Conservation (phyloP, 2,113 vertebrate genomes). For the Ovibos moschatus region DNA sequence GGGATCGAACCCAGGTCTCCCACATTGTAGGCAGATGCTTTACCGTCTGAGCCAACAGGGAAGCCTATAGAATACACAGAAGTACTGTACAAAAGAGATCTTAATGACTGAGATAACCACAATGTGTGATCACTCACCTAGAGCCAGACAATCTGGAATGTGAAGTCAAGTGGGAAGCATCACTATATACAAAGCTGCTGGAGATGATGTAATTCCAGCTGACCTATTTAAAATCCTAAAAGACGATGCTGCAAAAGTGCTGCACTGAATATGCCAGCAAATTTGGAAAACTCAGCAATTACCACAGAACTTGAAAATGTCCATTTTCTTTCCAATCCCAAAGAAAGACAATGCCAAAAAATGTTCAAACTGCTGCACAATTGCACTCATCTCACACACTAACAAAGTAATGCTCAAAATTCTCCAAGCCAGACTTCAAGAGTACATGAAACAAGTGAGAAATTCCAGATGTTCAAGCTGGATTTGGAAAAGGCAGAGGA, state of each 20-base stretch:
- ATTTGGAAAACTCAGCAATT: not conserved
- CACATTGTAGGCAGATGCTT: no score
- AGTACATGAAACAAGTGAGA: not conserved
- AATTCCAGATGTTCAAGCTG: not conserved
- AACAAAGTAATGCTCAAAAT: not conserved
- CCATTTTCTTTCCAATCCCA: not conserved
- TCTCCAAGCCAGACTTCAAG: not conserved
- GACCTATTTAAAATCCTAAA: not conserved
- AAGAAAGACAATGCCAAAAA: not conserved
- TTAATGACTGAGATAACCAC: not conserved
- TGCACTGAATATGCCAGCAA: not conserved
- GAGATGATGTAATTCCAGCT: not conserved
- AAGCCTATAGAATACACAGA: not conserved
- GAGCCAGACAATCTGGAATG: not conserved
- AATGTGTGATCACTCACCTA: not conserved
- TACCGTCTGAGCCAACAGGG: no score
- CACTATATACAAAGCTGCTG: not conserved
- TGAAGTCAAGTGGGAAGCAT: not conserved
- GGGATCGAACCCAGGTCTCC: no score
- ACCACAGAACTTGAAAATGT: not conserved
- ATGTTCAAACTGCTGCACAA: not conserved
- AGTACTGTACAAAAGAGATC: not conserved
- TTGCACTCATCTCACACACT: not conserved
- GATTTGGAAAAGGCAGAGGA: not conserved
- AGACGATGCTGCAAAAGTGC: not conserved